Base-by-base conservation (phyloP, 2,797 vertebrate species). In the Gambelia wislizenii region DNA sequence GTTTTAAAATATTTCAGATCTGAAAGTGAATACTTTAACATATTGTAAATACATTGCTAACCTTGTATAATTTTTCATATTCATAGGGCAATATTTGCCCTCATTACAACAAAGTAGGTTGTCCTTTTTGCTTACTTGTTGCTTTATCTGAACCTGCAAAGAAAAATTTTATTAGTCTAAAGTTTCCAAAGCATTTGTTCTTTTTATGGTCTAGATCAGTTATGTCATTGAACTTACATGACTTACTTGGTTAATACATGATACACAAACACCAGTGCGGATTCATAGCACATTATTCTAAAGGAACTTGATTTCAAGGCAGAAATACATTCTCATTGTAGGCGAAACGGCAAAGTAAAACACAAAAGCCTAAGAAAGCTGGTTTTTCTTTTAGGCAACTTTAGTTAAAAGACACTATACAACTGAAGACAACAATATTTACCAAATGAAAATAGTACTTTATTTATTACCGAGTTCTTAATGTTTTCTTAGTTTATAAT, bases 81-180 rank as follows among this genome's bases (percentile, higher is more conserved):
- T 95, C 10, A 22, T 89, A 93, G 90, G 90, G 95, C 83, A 96
- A 30, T 80, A 88, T 36, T 91, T 91, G 77, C 91, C 92, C 70
- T 97, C 95, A 92, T 49, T 95, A 93, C 89, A 95, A 94, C 94
- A 95, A 91, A 96, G 91, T 49, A 96, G 95, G 25, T 96, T 94
- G 72, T 96, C 95, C 67, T 91, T 93, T 84, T 90, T 94, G 90
- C 84, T 96, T 77, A 90, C 83, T 5, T 94, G 94, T 89, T 94
- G 95, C 92, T 96, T 95, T 93, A 97, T 87, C 87, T 95, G 95
- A 96, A 98, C 82, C 97, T 97, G 86, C 44, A 87, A 91, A 92
- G 87, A 93, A 95, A 56, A 86, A 76, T 67, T 14, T 88, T 42
- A 83, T 83, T 83, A 89, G 79, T 82, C 12, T 44, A 13, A 61